phyloP scores from a whole-genome alignment of 2,113 vertebrate species.

The Eolophus roseicapilla region DNA sequence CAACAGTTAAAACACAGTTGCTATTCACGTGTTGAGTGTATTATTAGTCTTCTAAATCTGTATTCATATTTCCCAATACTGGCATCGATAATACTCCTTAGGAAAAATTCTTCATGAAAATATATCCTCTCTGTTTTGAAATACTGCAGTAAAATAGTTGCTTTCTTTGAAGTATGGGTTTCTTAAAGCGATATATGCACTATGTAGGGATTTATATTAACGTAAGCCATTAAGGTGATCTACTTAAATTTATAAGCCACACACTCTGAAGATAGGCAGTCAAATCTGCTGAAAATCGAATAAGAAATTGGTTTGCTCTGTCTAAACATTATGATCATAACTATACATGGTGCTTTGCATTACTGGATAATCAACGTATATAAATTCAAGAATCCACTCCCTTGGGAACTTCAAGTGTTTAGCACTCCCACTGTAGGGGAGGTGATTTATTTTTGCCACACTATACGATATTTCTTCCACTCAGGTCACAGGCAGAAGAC shows the following conservation, averaged over 20 bases:
- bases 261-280: neutral
- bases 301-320: neutral
- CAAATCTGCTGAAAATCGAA: neutral
- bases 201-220: neutral
- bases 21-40: neutral
- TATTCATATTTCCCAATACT: neutral
- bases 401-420: neutral
- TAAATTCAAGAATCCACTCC: neutral
- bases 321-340: neutral
- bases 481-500: neutral
- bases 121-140: neutral
- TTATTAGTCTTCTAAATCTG: neutral
- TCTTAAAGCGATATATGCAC: neutral
- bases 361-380: neutral
- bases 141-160: neutral
- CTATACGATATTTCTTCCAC: neutral
- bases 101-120: neutral
- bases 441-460: neutral
- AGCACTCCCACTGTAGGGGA: neutral
- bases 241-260: neutral
- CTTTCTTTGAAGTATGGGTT: neutral
- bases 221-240: neutral
- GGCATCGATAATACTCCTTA: neutral
- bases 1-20: neutral
- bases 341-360: neutral